Evolutionary conservation across 1,140 invertebrate species (phyloP), one percentile per base, ranked within the genome.

Genomic region (Araneus ventricosus): DNA sequence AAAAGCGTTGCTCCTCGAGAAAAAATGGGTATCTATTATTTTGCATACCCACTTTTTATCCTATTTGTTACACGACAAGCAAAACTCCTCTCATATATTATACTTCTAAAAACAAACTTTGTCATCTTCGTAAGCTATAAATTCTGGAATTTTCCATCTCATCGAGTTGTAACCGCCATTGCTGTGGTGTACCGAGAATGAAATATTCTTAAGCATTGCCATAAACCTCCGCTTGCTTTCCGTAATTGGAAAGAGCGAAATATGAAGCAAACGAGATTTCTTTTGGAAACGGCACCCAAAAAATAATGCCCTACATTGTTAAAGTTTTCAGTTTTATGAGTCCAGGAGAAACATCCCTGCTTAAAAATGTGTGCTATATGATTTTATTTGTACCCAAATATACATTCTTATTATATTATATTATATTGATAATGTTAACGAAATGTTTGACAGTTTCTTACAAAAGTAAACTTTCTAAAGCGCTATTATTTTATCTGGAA

Each of bases 21-120:
- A 52, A 52, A 52, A 52, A 52, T 52, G 45, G 45, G 17, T 1
- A 14, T 52, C 45, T 52, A 52, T 52, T 52, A 52, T 52, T 52
- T 52, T 52, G 10, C n/a, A 27, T 67, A 8, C 63, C 14, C 27
- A 3, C 7, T 67, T 67, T 27, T 67, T 67, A n/a, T n/a, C 6
- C n/a, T n/a, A 10, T 67, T 30, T n/a, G 63, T 67, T 67, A n/a
- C 63, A n/a, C 27, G 27, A 67, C 27, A 27, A 67, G 2, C 63
- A 67, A 67, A 67, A 67, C 27, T 30, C 63, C 63, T 67, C 10
- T 67, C 63, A 67, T 27, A n/a, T 67, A 67, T 67, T 67, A 67
- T 8, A n/a, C 27, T 67, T 10, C 27, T 27, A n/a, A 67, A 67
- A 67, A 67, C 27, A 67, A 67, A 67, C 14, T 67, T 67, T 67